These are phyloP conservation scores for Apodemus sylvaticus DNA, from an alignment of 2,113 vertebrate species.

Conservation along the genomic window DNA sequence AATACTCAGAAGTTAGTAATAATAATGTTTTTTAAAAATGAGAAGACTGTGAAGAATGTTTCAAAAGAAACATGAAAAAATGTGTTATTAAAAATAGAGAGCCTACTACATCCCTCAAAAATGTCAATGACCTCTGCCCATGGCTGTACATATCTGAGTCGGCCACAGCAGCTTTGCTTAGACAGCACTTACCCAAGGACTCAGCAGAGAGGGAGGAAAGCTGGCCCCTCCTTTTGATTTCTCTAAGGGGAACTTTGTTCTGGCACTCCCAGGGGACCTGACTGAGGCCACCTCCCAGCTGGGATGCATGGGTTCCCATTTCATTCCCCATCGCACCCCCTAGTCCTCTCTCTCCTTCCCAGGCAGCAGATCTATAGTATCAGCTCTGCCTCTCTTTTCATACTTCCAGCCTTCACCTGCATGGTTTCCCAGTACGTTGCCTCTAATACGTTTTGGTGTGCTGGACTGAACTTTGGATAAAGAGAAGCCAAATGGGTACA, in stretches of 20 bases:
- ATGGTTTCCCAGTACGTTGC: neutral
- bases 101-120: neutral
- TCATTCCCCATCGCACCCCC: neutral
- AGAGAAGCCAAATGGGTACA: neutral
- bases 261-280: neutral
- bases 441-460: neutral
- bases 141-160: neutral
- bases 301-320: neutral
- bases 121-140: neutral
- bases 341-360: neutral
- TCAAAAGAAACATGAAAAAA: neutral
- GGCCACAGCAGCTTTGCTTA: neutral
- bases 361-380: neutral
- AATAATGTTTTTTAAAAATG: neutral
- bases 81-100: constrained; percentile 1
- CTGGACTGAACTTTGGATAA: neutral
- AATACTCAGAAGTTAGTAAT: neutral
- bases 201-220: no score
- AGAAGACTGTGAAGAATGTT: neutral
- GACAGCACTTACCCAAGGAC: neutral
- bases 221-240: neutral
- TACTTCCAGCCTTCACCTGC: neutral
- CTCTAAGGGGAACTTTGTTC: neutral
- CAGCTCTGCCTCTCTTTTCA: neutral
- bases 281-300: neutral